phyloP scores from a whole-genome alignment of 2,888 invertebrate species.

The Pyrocoelia pectoralis region DNA sequence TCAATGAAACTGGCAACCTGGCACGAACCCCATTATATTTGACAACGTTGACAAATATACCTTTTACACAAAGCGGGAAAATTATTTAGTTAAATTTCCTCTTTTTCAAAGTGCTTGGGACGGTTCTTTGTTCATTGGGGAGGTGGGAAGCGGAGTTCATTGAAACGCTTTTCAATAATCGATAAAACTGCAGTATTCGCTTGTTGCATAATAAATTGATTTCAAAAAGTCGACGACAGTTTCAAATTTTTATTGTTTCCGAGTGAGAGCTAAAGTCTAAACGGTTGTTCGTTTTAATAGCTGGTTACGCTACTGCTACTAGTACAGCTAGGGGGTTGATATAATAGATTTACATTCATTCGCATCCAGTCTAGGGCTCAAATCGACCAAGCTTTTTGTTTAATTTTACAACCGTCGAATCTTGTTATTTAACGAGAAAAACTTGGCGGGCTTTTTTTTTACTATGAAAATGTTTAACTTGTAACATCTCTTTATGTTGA shows the following conservation, averaged over 20 bases:
- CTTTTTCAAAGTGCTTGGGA: conserved; percentile 10
- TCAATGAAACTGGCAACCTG: conserved; percentile 32
- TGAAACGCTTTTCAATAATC: conserved; percentile 22
- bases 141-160: conserved; percentile 3
- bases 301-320: conserved; percentile 21
- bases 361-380: conserved; percentile 32
- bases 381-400: conserved; percentile 1
- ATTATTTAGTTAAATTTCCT: conserved; percentile 21
- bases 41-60: conserved; percentile 23
- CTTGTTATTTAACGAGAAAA: not conserved
- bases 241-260: conserved; percentile 32
- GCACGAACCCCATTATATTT: conserved; percentile 15
- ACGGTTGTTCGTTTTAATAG: conserved; percentile 35
- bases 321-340: conserved; percentile 17
- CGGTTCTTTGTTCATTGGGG: conserved; percentile 10
- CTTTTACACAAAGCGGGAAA: conserved; percentile 7
- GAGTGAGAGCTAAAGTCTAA: conserved; percentile 17
- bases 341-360: conserved; percentile 26
- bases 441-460: conserved; percentile 14
- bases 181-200: conserved; percentile 26
- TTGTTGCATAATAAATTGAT: conserved; percentile 29
- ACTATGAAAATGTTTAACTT: not conserved
- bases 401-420: conserved; percentile 30
- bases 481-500: conserved; percentile 7
- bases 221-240: conserved; percentile 15